Conservation (phyloP, 1,140 invertebrate genomes). For the Nephila pilipes region DNA sequence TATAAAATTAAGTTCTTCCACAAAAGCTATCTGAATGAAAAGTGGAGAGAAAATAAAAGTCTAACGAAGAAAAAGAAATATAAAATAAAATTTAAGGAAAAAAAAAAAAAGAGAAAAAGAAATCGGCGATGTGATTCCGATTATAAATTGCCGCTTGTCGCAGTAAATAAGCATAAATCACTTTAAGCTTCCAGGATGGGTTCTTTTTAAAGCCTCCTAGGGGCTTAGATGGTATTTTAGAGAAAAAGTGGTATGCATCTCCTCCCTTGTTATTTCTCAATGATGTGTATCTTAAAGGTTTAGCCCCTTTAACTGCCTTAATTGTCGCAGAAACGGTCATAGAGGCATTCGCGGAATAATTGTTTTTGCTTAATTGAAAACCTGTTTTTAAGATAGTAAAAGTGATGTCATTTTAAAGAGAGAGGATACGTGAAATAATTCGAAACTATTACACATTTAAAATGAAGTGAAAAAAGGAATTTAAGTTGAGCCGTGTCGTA, state of each 20-base stretch:
- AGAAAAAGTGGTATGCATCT: not conserved
- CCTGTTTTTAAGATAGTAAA: not conserved
- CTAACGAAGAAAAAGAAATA: not conserved
- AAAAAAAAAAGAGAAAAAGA: constrained; percentile 33
- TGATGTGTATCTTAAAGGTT: not conserved
- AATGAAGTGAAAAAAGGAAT: not conserved
- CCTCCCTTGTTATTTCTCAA: not conserved
- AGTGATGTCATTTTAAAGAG: not conserved
- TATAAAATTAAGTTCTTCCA: constrained; percentile 60
- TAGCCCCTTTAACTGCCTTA: not conserved
- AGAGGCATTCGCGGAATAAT: not conserved
- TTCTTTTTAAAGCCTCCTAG: constrained; percentile 49
- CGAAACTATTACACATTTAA: not conserved
- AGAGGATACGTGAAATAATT: not conserved
- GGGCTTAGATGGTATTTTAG: not conserved
- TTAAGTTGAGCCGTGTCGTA: not conserved
- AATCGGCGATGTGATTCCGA: constrained; percentile 60
- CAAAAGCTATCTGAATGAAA: constrained; percentile 32
- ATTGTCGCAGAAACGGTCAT: not conserved
- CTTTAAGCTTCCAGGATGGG: constrained; percentile 19
- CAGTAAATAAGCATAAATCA: constrained; percentile 74
- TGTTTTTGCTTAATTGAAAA: constrained; percentile 12
- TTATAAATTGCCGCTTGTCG: constrained; percentile 74
- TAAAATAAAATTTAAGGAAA: not conserved
- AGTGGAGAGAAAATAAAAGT: constrained; percentile 26